Base-by-base conservation (phyloP, 2,797 vertebrate species). In the Lagorchestes hirsutus region DNA sequence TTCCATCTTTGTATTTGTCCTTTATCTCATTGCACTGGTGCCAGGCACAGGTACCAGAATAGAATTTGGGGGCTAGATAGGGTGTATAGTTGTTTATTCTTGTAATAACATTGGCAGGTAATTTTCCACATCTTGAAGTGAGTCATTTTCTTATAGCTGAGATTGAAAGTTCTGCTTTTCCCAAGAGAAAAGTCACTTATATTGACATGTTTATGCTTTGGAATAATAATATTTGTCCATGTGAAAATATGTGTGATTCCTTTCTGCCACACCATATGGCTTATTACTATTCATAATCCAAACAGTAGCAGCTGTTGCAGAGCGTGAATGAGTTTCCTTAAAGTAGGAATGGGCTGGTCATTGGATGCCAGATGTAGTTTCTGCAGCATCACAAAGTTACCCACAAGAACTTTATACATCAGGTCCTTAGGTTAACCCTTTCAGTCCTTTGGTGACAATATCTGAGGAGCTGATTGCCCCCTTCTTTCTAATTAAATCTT, bases 141-240 rank as follows among this genome's bases (percentile, higher is more conserved):
- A 5, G 3, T 96, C 95, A 52, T 97, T 97, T 97, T 97, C 97
- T 97, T 96, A 94, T 96, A 96, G 96, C 97, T 92, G 94, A 96
- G 92, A 94, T 96, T 98, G 96, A 98, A 96, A 92, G 55, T 87
- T 97, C 0, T 97, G 94, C 95, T 57, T 55, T 97, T 98, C 98
- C 97, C 97, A 74, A 93, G 98, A 98, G 98, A 95, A 97, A 97
- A 98, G 93, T 93, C 95, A 95, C 93, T 96, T 98, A 97, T 97
- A 98, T 96, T 97, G 97, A 98, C 97, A 74, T 98, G 98, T 98
- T 98, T 98, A 98, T 99, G 97, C 97, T 98, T 98, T 97, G 97
- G 96, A 98, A 97, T 98, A 98, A 98, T 98, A 99, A 99, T 98
- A 98, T 98, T 98, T 99, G 98, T 97, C 98, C 97, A 96, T 98